phyloP scores from a whole-genome alignment of 2,888 invertebrate genomes.

The Erynnis tages region DNA sequence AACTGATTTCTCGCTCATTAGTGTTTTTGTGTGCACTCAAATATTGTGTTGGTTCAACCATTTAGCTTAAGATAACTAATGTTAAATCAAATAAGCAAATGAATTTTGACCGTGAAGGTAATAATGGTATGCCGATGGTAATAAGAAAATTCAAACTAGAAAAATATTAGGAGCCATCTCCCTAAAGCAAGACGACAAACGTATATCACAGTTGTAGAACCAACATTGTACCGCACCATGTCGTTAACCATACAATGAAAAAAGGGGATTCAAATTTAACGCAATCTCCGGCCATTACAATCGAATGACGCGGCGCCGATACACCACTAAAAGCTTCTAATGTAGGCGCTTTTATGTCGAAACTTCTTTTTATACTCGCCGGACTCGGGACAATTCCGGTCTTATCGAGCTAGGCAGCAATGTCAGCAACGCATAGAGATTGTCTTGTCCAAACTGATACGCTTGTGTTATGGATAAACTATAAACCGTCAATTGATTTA shows the following conservation, averaged over 20 bases:
- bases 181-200: constrained; percentile 1
- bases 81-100: too few relatives aligned
- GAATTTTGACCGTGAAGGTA: too few relatives aligned
- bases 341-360: constrained; percentile 45
- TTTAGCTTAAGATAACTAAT: too few relatives aligned
- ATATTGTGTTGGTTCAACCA: too few relatives aligned
- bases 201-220: neutral
- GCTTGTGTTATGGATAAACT: neutral
- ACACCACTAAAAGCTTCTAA: constrained; percentile 66
- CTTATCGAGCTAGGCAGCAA: constrained; percentile 10
- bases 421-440: constrained; percentile 5
- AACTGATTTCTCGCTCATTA: constrained; percentile 11
- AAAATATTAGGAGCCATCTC: neutral
- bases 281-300: constrained; percentile 60
- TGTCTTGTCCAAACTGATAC: neutral
- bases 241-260: constrained; percentile 17
- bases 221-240: constrained; percentile 3
- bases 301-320: constrained; percentile 66
- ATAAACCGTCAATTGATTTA: neutral
- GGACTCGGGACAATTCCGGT: constrained; percentile 20
- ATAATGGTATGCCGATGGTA: too few relatives aligned
- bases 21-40: neutral
- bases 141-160: neutral
- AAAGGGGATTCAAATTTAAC: constrained; percentile 23
- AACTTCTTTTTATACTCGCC: constrained; percentile 27